Conservation (phyloP, 92 coral and sea anemone genomes). For the Porites rus region DNA sequence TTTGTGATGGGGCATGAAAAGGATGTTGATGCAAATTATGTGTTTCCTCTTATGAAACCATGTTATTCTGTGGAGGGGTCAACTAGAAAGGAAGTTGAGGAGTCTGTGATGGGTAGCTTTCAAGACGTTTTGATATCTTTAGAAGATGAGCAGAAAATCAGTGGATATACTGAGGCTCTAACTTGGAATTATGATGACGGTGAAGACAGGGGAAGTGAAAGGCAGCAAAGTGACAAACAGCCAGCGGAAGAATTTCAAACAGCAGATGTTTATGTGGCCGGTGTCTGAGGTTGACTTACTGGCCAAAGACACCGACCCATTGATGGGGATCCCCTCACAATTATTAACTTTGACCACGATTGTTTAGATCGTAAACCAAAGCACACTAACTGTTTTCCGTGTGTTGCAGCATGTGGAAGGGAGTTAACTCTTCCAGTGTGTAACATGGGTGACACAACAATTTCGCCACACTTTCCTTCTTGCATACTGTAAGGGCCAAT, state of each 20-base stretch:
- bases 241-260: neutral
- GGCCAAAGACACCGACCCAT: constrained; percentile 36
- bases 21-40: too few relatives aligned
- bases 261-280: neutral
- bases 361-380: constrained; percentile 24
- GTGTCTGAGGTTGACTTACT: constrained; percentile 15
- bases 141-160: neutral
- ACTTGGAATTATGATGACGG: neutral
- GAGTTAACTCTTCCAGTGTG: constrained; percentile 47
- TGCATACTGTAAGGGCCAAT: constrained; percentile 61
- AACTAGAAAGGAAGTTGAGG: too few relatives aligned
- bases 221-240: neutral
- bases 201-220: neutral
- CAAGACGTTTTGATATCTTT: too few relatives aligned
- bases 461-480: constrained; percentile 33
- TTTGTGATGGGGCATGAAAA: too few relatives aligned
- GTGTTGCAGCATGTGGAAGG: constrained; percentile 38
- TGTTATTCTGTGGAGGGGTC: too few relatives aligned
- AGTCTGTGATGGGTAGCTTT: too few relatives aligned
- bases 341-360: constrained; percentile 27
- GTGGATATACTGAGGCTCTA: neutral
- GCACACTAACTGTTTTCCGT: constrained; percentile 38
- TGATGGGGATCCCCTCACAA: constrained; percentile 18
- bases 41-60: too few relatives aligned
- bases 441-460: constrained; percentile 37